Evolutionary conservation across 1,140 invertebrate genomes (phyloP).

Genomic region (Cotesia glomerata): DNA sequence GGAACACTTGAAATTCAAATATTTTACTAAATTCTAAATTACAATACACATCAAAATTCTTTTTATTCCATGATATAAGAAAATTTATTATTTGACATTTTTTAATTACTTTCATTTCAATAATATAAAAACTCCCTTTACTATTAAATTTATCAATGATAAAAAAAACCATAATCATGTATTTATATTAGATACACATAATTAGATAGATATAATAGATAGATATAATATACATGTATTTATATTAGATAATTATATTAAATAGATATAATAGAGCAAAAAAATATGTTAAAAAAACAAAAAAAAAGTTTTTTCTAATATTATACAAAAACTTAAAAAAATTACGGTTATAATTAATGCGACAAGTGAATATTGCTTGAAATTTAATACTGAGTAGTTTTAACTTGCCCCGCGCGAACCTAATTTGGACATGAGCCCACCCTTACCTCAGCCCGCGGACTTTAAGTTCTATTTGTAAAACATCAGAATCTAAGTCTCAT

Average conservation of each 20-base stretch:
- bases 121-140: too few relatives aligned
- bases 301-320: neutral
- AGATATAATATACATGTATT: too few relatives aligned
- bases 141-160: too few relatives aligned
- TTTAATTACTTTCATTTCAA: too few relatives aligned
- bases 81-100: too few relatives aligned
- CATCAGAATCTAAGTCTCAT: conserved; percentile 48
- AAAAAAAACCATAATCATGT: too few relatives aligned
- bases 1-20: neutral
- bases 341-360: neutral
- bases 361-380: conserved; percentile 59
- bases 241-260: too few relatives aligned
- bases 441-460: conserved; percentile 50
- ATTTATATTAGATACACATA: too few relatives aligned
- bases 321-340: conserved; percentile 33
- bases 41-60: neutral
- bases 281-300: too few relatives aligned
- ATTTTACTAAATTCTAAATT: neutral
- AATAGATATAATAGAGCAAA: too few relatives aligned
- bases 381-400: conserved; percentile 60
- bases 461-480: conserved; percentile 64
- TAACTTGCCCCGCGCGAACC: conserved; percentile 51
- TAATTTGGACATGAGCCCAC: conserved; percentile 64
- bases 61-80: neutral
- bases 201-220: too few relatives aligned